Conservation (phyloP, 2,888 invertebrate species). For the Archips crataeganus region DNA sequence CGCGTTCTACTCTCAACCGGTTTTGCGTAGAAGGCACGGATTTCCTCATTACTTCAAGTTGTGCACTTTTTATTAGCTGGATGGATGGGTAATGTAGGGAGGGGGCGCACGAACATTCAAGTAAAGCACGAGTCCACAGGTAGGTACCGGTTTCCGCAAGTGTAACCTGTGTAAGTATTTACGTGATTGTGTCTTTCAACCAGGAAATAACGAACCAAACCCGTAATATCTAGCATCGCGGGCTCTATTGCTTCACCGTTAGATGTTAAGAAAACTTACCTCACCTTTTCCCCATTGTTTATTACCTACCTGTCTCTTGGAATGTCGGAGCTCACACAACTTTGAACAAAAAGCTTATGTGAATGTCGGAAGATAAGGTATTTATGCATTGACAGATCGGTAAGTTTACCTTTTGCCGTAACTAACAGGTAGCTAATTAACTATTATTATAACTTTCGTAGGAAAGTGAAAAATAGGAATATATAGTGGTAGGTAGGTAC, state of each 20-base stretch:
- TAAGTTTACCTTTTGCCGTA: neutral
- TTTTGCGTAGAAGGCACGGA: constrained; percentile 29
- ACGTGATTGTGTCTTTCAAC: constrained; percentile 1
- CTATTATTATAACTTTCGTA: too few species aligned
- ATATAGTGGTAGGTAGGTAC: neutral
- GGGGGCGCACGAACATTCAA: neutral
- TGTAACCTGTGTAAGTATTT: constrained; percentile 1
- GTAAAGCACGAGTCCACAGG: neutral
- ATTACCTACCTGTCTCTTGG: constrained; percentile 12
- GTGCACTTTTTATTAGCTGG: constrained; percentile 2
- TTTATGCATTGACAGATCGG: neutral
- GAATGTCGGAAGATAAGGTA: neutral
- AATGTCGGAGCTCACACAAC: constrained; percentile 7
- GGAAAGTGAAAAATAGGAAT: neutral
- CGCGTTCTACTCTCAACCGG: constrained; percentile 18
- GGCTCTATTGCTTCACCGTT: constrained; percentile 29
- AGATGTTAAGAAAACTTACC: constrained; percentile 7
- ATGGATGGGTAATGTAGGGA: constrained; percentile 1
- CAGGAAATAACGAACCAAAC: constrained; percentile 25
- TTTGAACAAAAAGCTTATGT: constrained; percentile 17
- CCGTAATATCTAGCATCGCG: constrained; percentile 11
- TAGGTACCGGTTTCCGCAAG: constrained; percentile 3
- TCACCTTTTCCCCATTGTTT: constrained; percentile 30
- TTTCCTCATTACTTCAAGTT: constrained; percentile 35
- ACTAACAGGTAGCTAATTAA: neutral